Base-by-base conservation (phyloP, 2,888 invertebrate genomes). In the Pseudococcus viburni region DNA sequence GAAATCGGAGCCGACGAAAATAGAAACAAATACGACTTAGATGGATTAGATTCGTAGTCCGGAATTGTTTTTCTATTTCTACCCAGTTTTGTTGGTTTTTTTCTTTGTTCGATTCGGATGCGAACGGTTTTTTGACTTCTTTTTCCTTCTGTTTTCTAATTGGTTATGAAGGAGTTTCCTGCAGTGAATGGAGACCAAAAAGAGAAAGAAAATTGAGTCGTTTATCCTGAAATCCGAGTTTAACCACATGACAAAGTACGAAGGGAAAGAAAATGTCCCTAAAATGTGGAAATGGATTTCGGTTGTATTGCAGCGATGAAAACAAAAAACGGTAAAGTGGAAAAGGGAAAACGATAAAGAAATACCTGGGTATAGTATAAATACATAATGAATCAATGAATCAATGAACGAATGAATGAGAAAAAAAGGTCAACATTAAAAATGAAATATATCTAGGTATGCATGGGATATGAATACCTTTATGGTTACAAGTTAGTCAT, bases 1-100 rank as follows among this genome's bases (percentile, higher is more conserved):
- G 68, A 73, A 73, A 73, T 73, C 68, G 68, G 26, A 73, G 68
- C 68, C n/a, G 68, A 73, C 68, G 68, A 73, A 73, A 73, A 73
- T 73, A 33, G 68, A 73, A 73, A 73, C 68, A 73, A 73, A 73
- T 73, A 73, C 68, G 68, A 73, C 68, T 73, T 73, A 73, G 68
- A 73, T 73, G 68, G 68, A 73, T 73, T 73, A 73, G 68, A 73
- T 73, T 73, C 68, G 26, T 26, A 33, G 22, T 2, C 12, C 33
- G 9, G 33, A 33, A 73, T 33, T 73, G 26, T 26, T 73, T 73
- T 73, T 73, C 15, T 15, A 33, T 3, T 33, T 73, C 33, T n/a
- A 19, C 19, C 19, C 55, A 55, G 55, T 55, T 12, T 17, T 55
- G 5, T 55, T 55, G 46, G 46, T 46, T 46, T 46, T 46, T 46